Conservation (phyloP, 2,113 vertebrate genomes). For the Struthio camelus region DNA sequence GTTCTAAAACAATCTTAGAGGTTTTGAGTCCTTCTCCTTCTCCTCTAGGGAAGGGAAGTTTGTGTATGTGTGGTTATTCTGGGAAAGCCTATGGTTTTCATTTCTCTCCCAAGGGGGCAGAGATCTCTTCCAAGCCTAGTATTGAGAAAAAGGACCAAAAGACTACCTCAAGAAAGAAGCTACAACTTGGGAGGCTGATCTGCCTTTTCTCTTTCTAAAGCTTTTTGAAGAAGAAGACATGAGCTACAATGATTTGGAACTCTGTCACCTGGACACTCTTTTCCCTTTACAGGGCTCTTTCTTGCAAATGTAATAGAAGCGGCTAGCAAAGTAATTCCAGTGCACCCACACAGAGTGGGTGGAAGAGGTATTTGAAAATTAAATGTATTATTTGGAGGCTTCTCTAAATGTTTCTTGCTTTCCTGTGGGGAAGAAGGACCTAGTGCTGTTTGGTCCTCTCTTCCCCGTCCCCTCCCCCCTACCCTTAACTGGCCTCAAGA, state of each 20-base stretch:
- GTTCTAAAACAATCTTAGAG: background rate
- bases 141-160: background rate
- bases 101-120: background rate
- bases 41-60: conserved; percentile 12
- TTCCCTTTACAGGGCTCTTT: background rate
- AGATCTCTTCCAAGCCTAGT: background rate
- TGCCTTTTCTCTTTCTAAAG: background rate
- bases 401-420: background rate
- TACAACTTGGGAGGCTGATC: background rate
- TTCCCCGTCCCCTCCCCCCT: too few relatives aligned
- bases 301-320: background rate
- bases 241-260: background rate
- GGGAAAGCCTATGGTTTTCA: conserved; percentile 2
- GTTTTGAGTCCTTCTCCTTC: background rate
- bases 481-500: background rate
- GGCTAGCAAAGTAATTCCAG: background rate
- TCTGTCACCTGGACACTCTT: background rate
- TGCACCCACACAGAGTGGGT: background rate
- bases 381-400: background rate
- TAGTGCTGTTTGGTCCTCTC: background rate
- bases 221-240: background rate
- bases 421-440: background rate
- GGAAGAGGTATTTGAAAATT: background rate
- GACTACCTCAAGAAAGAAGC: background rate
- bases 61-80: conserved; percentile 7